These are phyloP conservation scores for Morpho achilles DNA, from an alignment of 2,888 invertebrate genomes.

Conservation along the genomic window DNA sequence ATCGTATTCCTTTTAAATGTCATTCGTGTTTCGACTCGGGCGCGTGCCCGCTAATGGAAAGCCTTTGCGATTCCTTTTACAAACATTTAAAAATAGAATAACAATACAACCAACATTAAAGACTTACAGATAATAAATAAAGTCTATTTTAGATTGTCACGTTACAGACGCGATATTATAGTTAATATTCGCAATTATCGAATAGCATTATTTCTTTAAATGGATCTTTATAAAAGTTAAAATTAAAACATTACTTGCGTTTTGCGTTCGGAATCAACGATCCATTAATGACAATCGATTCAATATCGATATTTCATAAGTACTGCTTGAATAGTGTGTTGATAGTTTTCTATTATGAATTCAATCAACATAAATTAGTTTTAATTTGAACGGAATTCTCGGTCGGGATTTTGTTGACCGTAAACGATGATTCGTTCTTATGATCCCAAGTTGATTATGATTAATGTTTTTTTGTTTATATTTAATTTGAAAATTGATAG, in stretches of 20 bases:
- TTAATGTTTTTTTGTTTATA: constrained; percentile 52
- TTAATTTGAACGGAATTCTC: constrained; percentile 63
- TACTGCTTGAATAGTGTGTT: constrained; percentile 48
- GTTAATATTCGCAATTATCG: constrained; percentile 54
- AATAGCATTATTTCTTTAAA: constrained; percentile 60
- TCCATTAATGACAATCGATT: constrained; percentile 41
- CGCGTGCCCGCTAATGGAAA: constrained; percentile 76
- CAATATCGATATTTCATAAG: constrained; percentile 39
- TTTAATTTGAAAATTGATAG: constrained; percentile 41
- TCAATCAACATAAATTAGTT: constrained; percentile 76
- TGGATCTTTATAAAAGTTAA: constrained; percentile 42
- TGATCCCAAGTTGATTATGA: constrained; percentile 50
- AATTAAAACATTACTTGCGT: constrained; percentile 69
- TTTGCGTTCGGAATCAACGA: constrained; percentile 51
- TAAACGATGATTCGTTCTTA: constrained; percentile 51
- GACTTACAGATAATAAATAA: not conserved
- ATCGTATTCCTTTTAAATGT: constrained; percentile 70
- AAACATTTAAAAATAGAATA: constrained; percentile 53
- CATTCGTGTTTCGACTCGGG: constrained; percentile 68
- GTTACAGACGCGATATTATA: constrained; percentile 35
- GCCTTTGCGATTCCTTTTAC: constrained; percentile 57
- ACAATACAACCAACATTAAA: constrained; percentile 5
- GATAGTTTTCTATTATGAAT: constrained; percentile 75
- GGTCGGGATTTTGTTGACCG: constrained; percentile 45
- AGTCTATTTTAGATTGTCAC: constrained; percentile 30